phyloP scores from a whole-genome alignment of 2,797 vertebrate genomes.

The Argyrosomus regius region DNA sequence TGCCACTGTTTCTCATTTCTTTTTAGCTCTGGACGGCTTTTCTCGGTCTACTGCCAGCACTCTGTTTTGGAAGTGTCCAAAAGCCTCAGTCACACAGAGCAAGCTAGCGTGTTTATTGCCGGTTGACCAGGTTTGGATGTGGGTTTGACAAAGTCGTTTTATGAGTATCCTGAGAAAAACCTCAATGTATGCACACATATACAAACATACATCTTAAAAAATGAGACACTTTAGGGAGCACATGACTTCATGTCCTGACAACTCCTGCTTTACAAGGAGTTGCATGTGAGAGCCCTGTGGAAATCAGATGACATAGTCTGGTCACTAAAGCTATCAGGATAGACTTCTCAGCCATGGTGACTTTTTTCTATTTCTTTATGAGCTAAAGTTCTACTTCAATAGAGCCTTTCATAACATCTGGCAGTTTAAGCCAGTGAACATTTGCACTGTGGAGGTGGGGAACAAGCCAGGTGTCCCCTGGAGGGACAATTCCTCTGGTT shows the following conservation, averaged over 20 bases:
- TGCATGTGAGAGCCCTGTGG: constrained; percentile 55
- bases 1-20: constrained; percentile 56
- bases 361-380: constrained; percentile 68
- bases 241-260: constrained; percentile 34
- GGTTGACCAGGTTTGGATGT: not conserved
- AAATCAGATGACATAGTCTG: constrained; percentile 77
- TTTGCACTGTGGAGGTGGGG: constrained; percentile 74
- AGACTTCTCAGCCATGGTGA: constrained; percentile 60
- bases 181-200: constrained; percentile 33
- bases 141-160: constrained; percentile 3
- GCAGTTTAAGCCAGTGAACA: constrained; percentile 72
- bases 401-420: constrained; percentile 85
- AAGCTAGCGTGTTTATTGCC: constrained; percentile 17
- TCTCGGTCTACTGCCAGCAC: constrained; percentile 37
- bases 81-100: constrained; percentile 28
- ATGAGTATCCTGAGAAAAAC: constrained; percentile 45
- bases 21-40: constrained; percentile 36
- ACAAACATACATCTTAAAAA: constrained; percentile 33
- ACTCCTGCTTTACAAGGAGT: constrained; percentile 22
- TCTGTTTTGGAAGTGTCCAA: constrained; percentile 56
- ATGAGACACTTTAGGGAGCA: constrained; percentile 32
- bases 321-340: constrained; percentile 70
- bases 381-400: constrained; percentile 77
- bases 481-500: constrained; percentile 79
- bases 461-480: constrained; percentile 81